Evolutionary conservation across 2,888 invertebrate genomes (phyloP), one percentile per base, ranked within the genome.

Genomic region (Andrena dorsata): DNA sequence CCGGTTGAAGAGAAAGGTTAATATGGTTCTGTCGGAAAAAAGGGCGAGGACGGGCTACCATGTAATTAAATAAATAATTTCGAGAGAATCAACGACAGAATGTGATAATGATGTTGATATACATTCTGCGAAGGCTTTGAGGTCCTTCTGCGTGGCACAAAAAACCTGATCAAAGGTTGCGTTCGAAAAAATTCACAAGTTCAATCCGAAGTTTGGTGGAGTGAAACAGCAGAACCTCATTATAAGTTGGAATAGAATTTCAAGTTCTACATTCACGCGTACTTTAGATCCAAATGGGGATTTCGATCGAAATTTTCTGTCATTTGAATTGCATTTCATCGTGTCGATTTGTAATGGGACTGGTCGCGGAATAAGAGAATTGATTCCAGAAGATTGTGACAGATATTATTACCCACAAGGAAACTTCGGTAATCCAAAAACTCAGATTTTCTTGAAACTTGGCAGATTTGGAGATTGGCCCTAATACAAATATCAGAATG

Each of bases 171-270:
- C 28, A 28, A 75, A 75, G 49, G 74, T 58, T 30, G 16, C 23
- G 70, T 41, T 56, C 47, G 13, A 51, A 77, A 71, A 78, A 23
- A 23, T 8, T 16, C 41, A 4, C 16, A 41, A 16, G 41, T 41
- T 41, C 41, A 41, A 73, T 66, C 66, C 51, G 35, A 16, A 77
- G 53, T 65, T 80, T 23, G 35, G 13, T 23, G 23, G 58, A 49
- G 16, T 68, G 49, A 69, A 58, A 79, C 72, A 35, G 61, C 26
- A 32, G 56, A 68, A 80, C 49, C 68, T 73, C 72, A 30, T 78
- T 78, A 72, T 49, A 79, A 80, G 66, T 72, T 80, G 49, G 58
- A 78, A 80, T 72, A 51, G 63, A 73, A 72, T 66, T 72, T 72
- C 53, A 56, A 56, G 41, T 66, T 71, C 1, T 16, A 3, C 32